Evolutionary conservation across 2,113 vertebrate genomes (phyloP), one percentile per base, ranked within the genome.

Genomic region (Eptesicus fuscus): DNA sequence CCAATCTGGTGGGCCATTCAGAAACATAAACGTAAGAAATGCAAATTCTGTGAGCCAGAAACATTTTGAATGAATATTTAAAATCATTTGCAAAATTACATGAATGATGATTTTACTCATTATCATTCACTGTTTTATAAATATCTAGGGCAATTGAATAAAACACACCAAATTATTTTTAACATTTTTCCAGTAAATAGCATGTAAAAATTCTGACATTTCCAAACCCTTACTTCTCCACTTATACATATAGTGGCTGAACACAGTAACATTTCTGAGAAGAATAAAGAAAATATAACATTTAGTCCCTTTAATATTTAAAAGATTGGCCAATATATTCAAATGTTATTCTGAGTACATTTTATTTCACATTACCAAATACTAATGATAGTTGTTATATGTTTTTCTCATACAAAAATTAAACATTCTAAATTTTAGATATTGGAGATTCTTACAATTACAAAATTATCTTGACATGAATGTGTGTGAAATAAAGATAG

Each of bases 361-460:
- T 89, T 96, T 80, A 79, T 79, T 94, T 94, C 78, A 59, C 16
- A 76, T 90, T 70, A 85, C 69, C 30, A 95, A 83, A 79, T 67
- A 71, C 40, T 74, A 95, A 82, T 25, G 32, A 40, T 83, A 78
- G 13, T 47, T 70, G 78, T 30, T 83, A 32, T 88, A 86, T 65
- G 5, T 71, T 77, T 90, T 88, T 30, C 40, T 83, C 40, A 90
- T 74, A 90, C 32, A 90, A 95, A 95, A 83, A 73, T 95, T 53
- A 88, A 95, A 74, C 9, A 88, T 86, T 90, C 11, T 94, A 80
- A 87, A 91, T 47, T 96, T 91, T 61, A 92, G 53, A 85, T 95
- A 10, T 59, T 77, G 69, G 3, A 78, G n/a, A 71, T 67, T 94
- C n/a, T 95, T 93, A 91, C 6, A 94, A 1, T 70, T 87, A 70